Evolutionary conservation across 1,140 invertebrate species (phyloP).

Genomic region (Lucilia sericata): DNA sequence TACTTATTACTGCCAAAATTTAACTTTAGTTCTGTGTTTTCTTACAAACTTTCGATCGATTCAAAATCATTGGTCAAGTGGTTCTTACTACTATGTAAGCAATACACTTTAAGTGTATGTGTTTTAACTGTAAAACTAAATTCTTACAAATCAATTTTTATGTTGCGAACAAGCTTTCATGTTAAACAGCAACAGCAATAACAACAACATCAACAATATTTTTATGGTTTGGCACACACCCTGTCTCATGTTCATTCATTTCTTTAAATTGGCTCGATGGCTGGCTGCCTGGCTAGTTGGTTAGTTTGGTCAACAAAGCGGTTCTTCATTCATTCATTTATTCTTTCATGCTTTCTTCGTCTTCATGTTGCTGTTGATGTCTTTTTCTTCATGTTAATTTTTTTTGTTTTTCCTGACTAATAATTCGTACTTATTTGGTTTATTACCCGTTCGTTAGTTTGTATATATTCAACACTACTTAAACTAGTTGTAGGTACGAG

Average conservation of each 20-base stretch:
- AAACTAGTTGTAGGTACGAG: background rate
- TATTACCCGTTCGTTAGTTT: background rate
- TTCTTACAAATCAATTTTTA: constrained; percentile 65
- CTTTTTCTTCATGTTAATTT: background rate
- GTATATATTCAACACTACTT: background rate
- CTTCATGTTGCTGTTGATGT: background rate
- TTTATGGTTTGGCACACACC: constrained; percentile 68
- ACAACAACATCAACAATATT: constrained; percentile 57
- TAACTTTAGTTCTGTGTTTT: no score
- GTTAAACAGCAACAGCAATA: constrained; percentile 1
- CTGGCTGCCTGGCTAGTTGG: background rate
- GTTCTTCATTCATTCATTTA: constrained; percentile 16
- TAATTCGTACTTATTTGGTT: constrained; percentile 27
- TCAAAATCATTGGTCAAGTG: no score
- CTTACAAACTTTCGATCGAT: no score
- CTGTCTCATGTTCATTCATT: constrained; percentile 47
- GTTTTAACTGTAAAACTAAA: background rate
- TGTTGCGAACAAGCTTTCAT: constrained; percentile 57
- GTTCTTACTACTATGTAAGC: no score
- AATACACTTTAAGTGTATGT: no score
- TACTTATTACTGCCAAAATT: no score
- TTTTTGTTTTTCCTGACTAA: background rate
- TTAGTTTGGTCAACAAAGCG: background rate
- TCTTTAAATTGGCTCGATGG: background rate
- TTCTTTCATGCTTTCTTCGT: background rate